Conservation (phyloP, 1,140 invertebrate genomes). For the Macrobrachium nipponense region DNA sequence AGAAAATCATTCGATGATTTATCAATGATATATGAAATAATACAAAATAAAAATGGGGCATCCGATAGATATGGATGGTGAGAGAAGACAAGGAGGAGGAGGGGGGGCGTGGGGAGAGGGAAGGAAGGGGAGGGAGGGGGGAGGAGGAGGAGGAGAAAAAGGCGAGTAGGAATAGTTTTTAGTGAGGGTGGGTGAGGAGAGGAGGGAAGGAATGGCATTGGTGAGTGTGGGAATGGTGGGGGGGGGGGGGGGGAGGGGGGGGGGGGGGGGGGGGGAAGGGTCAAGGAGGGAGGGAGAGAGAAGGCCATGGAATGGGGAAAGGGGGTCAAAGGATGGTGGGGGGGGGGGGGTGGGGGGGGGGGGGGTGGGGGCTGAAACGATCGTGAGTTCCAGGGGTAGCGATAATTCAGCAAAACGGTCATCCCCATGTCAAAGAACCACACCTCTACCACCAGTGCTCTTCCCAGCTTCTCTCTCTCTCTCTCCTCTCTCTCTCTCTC, state of each 20-base stretch:
- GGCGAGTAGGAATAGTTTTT: not conserved
- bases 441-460: no score
- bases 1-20: not conserved
- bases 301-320: not conserved
- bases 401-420: not conserved
- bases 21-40: not conserved
- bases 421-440: no score
- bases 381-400: not conserved
- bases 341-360: not conserved
- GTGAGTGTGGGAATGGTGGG: not conserved
- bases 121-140: not conserved
- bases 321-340: not conserved
- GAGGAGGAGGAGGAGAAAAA: not conserved
- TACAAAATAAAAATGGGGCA: no score
- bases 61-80: not conserved
- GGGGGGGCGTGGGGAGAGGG: not conserved
- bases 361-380: not conserved
- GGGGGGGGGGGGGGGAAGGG: not conserved
- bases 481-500: conserved; percentile 4
- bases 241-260: not conserved
- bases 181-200: not conserved
- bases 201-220: conserved; percentile 1
- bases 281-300: not conserved
- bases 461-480: conserved; percentile 4
- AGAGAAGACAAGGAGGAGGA: not conserved